A percentile compares a stretch with the other conserved stretches of the same genome.
These are phyloP conservation scores for Telmatherina bonti DNA, from an alignment of 2,797 vertebrate species.

Conservation along the genomic window DNA sequence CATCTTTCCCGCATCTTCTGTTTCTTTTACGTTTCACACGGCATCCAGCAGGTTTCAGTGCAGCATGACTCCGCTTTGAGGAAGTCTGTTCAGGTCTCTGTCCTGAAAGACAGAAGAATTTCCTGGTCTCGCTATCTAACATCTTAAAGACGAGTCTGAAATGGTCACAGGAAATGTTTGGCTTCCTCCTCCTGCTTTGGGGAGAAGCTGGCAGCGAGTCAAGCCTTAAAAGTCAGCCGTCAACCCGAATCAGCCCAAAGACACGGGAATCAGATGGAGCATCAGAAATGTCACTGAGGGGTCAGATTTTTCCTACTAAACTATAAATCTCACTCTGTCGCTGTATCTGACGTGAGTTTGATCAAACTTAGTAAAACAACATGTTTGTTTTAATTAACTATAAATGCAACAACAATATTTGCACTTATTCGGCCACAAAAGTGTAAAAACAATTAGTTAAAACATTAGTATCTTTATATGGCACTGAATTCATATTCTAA, in stretches of 20 bases:
- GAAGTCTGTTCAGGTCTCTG: conserved; percentile 38
- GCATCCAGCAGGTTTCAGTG: background rate
- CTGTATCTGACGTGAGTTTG: no score
- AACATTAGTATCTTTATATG: no score
- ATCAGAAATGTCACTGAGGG: no score
- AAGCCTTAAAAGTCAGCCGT: conserved; percentile 2
- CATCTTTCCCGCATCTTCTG: background rate
- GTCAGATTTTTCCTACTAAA: no score
- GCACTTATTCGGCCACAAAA: no score
- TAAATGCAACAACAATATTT: no score
- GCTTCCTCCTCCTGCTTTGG: conserved; percentile 73
- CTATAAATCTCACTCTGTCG: no score
- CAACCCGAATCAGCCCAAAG: background rate
- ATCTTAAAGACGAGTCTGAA: conserved; percentile 53
- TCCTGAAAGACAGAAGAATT: conserved; percentile 12
- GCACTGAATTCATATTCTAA: no score
- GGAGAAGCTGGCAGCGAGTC: conserved; percentile 29
- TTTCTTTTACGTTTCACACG: background rate
- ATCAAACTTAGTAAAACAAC: no score
- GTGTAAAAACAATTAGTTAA: no score
- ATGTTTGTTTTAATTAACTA: no score
- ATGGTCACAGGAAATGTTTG: conserved; percentile 69
- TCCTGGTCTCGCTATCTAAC: conserved; percentile 44
- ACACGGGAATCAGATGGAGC: background rate
- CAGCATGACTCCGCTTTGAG: conserved; percentile 9